Evolutionary conservation across 2,888 invertebrate species (phyloP), one percentile per base, ranked within the genome.

Genomic region (Lasioglossum lativentre): DNA sequence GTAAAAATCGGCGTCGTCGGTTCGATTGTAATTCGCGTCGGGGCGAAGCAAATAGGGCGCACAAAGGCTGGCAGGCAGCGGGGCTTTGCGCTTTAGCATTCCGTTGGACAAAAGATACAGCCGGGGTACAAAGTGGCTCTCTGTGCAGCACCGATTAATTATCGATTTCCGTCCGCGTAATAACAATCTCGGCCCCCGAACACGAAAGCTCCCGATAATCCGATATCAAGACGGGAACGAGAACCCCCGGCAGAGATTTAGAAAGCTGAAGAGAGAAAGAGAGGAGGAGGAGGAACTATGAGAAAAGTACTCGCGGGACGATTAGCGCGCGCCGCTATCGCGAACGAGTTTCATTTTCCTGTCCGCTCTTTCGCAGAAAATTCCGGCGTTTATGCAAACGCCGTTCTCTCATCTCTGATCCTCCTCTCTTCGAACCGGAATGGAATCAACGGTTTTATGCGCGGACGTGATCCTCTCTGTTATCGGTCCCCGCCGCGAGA

Each of bases 141-240:
- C 38, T 19, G 66, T 66, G 66, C 19, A 66, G 66, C 66, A 34
- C 66, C 68, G 40, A 82, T 73, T 88, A 88, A 88, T 87, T 86
- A 86, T 88, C 88, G 83, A 83, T 79, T 81, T 79, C 66, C 66
- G 66, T 63, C 66, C 70, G 66, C 59, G 56, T 74, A 83, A 86
- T 88, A 86, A 88, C 84, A 83, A 84, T 82, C 80, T 78, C 74
- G 80, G 74, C 42, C 73, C 73, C 38, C 23, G 80, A 68, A 63
- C 74, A 72, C 76, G 71, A 73, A 83, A 86, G n/a, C 73, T 76
- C 82, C 80, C 80, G 83, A 76, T 89, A 66, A 66, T 66, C 66
- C 30, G 34, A 66, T 66, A 66, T 66, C 34, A 66, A 66, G 66
- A 66, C 30, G 66, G 66, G 34, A 66, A 66, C 30, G 66, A 19